Evolutionary conservation across 2,888 invertebrate genomes (phyloP), one percentile per base, ranked within the genome.

Genomic region (Sesia apiformis): DNA sequence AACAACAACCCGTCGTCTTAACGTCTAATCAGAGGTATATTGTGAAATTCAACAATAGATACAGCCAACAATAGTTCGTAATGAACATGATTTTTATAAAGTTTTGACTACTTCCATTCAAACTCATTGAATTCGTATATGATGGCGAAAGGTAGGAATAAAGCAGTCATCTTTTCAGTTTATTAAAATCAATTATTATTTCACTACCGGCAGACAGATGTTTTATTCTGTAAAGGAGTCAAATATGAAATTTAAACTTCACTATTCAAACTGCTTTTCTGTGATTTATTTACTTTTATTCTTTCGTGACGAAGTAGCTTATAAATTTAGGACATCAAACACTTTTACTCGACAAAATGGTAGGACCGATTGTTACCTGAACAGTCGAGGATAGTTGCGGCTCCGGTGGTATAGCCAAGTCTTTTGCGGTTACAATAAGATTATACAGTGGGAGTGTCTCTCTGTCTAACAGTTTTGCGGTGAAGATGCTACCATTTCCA

Each of bases 381-480:
- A 96, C 96, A 43, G 95, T 96, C 8, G 96, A 95, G 38, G 96
- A 96, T 53, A 97, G 90, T 55, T 93, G 91, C 54, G 93, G 93
- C 68, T 94, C 93, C 40, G 94, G 93, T 59, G 92, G 91, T 63
- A 90, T 88, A 5, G 97, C 96, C 77, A 93, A 93, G 83, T 98
- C 98, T 54, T 92, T 93, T 41, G 97, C 98, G 53, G 94, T 94
- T 51, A 98, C 93, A 49, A 95, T 93, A 67, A 98, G 90, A 77
- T 94, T 96, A 89, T 98, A 98, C 39, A 93, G 90, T 7, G 94
- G 92, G 61, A 93, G 91, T 49, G 92, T 92, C 85, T 98, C 98
- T 60, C 98, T 91, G 80, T 98, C 98, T 69, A 98, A 90, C 50
- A 82, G 73, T 62, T 91, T 92, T 56, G 90, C 91, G 4, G 96